These are phyloP conservation scores for Myotis davidii DNA, from an alignment of 2,113 vertebrate genomes.

Conservation along the genomic window DNA sequence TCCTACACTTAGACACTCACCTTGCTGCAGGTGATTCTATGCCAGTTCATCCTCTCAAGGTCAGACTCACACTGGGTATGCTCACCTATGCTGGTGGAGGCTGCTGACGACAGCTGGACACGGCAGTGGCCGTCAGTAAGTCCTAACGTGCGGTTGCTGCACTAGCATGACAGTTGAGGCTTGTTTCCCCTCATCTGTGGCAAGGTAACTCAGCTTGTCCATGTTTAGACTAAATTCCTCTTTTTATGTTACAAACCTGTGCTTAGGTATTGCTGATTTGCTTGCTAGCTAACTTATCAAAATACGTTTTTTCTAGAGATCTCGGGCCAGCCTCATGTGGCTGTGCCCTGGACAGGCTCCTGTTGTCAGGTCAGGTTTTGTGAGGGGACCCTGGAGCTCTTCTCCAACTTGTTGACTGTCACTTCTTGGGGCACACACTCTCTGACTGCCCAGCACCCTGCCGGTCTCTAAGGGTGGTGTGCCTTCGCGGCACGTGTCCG, in stretches of 20 bases:
- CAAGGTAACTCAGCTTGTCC: background rate
- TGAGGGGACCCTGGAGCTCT: background rate
- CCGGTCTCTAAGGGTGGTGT: background rate
- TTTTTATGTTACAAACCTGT: background rate
- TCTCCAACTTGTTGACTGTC: background rate
- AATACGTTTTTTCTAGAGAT: background rate
- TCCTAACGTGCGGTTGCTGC: background rate
- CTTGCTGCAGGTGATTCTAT: background rate
- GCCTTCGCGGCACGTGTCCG: too few species aligned
- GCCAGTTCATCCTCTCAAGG: background rate
- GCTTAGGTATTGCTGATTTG: background rate
- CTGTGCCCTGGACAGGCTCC: background rate
- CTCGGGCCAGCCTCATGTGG: background rate
- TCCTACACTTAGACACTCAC: background rate
- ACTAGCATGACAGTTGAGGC: background rate
- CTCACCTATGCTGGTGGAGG: background rate
- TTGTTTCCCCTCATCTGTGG: background rate
- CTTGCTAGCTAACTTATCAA: background rate
- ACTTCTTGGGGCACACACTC: background rate
- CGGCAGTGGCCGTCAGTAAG: background rate
- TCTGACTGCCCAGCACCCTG: rapidly evolving
- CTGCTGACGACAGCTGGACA: background rate
- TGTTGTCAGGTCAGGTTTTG: background rate
- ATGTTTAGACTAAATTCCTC: background rate
- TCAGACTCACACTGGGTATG: background rate